Evolutionary conservation across 2,797 vertebrate genomes (phyloP), one percentile per base, ranked within the genome.

Genomic region (Acipenser transmontanus): DNA sequence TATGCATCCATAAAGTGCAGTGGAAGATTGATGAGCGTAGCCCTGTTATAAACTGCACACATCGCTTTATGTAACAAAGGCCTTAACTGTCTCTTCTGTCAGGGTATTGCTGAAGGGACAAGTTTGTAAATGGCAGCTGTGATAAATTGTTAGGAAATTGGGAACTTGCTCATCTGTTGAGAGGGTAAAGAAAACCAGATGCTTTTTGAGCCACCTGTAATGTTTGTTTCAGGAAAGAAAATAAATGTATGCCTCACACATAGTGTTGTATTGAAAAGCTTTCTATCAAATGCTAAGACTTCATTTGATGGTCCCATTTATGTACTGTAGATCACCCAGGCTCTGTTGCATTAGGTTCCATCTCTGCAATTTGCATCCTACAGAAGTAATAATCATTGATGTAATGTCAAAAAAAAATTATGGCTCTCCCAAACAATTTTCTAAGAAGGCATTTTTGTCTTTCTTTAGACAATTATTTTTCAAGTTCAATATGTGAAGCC

Each of bases 121-220:
- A 51, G 62, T 66, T 79, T 63, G 67, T 71, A 77, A 79, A 78
- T 79, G 69, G 72, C 69, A 72, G 71, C 67, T 62, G 57, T 74
- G 72, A 80, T 79, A 80, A 82, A 82, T 68, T 82, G 70, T 71
- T 76, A 61, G 70, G 70, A 75, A 78, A 67, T 80, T 72, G 77
- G 77, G 59, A 80, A 82, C 77, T 72, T 72, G 72, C 74, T 80
- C 73, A 69, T 78, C 77, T 77, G 75, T 69, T 75, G 73, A 75
- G 77, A 79, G 75, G 71, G 76, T 34, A 34, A 34, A 69, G 70
- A 69, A 12, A 49, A 17, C 34, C 20, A 56, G 48, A 59, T 57
- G 52, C 54, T 52, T 48, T 17, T 59, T 48, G 47, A 7, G 47
- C 48, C 56, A 66, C 65, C 48, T 62, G 66, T 62, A 66, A 4